Base-by-base conservation (phyloP, 2,888 invertebrate species). In the Tanytarsus gracilentus region DNA sequence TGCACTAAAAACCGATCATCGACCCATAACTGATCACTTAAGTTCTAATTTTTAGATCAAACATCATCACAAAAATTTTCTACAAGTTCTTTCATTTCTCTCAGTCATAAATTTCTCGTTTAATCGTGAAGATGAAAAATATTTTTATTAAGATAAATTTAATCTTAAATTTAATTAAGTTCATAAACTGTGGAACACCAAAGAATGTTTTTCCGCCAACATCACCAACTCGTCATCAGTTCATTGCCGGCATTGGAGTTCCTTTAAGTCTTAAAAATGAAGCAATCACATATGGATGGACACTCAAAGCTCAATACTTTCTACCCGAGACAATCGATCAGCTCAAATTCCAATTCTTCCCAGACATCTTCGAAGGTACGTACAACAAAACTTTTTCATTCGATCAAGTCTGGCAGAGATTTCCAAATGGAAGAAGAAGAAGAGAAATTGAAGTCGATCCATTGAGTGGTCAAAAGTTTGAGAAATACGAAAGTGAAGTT, bases 311-410 rank as follows among this genome's bases (percentile, higher is more conserved):
- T 23, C 30, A 30, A 30, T 51, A 51, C 21, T 51, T 14, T 18
- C 29, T 51, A n/a, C 55, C 55, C 16, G 58, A 58, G 30, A 48
- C 48, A 21, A 40, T 23, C 26, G 30, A 44, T 30, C 58, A 58
- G 25, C n/a, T 58, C 9, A 44, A 58, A 16, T 58, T 44, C 14
- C 16, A 48, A 25, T 58, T 58, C 30, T 58, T 44, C 21, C 58
- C 58, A n/a, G 58, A 58, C 14, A 48, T 58, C 9, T 58, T 40
- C 6, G 58, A n/a, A 14, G n/a, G n/a, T n/a, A 29, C 27, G 7
- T 29, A 21, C 21, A 44, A 25, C 29, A 44, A 44, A 18, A 48
- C 44, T n/a, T 29, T 14, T 29, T 11, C 16, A 7, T 48, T 48
- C 23, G 48, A 58, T 8, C 11, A n/a, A 9, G 48, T 48, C 2